These are phyloP conservation scores for Lasius platythorax DNA, from an alignment of 2,888 invertebrate genomes.

Conservation along the genomic window DNA sequence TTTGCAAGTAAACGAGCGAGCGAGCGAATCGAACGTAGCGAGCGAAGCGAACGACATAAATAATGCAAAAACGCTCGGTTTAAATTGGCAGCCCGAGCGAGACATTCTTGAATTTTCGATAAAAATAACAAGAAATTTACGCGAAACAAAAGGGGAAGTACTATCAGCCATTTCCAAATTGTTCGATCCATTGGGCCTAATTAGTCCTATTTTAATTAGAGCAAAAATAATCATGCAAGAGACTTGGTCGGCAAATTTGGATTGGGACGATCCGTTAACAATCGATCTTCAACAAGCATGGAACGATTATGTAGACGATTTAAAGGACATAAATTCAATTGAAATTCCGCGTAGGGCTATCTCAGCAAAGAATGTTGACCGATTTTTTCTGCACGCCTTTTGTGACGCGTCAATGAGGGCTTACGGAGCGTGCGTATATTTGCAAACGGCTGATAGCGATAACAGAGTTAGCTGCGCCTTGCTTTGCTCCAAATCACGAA, in stretches of 20 bases:
- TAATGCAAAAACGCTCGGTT: not conserved
- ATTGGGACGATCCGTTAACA: not conserved
- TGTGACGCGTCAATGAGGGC: not conserved
- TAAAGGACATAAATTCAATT: not conserved
- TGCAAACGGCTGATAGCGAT: not conserved
- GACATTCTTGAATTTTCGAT: not conserved
- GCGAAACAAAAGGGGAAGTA: not conserved
- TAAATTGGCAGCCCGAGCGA: not conserved
- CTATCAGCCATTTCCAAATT: not conserved
- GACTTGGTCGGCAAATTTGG: not conserved
- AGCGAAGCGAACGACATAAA: not conserved
- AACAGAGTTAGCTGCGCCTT: not conserved
- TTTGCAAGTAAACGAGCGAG: too few relatives aligned
- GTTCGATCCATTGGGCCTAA: not conserved
- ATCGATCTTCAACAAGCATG: not conserved
- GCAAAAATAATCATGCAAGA: not conserved
- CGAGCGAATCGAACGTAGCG: too few relatives aligned
- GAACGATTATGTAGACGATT: not conserved
- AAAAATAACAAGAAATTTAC: not conserved
- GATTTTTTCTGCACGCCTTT: not conserved
- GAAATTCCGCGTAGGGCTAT: not conserved
- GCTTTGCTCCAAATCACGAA: not conserved
- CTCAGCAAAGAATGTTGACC: not conserved
- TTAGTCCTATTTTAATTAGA: not conserved
- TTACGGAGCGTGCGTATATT: not conserved